These are phyloP conservation scores for Hemibagrus guttatus DNA, from an alignment of 2,797 vertebrate genomes.

Conservation along the genomic window DNA sequence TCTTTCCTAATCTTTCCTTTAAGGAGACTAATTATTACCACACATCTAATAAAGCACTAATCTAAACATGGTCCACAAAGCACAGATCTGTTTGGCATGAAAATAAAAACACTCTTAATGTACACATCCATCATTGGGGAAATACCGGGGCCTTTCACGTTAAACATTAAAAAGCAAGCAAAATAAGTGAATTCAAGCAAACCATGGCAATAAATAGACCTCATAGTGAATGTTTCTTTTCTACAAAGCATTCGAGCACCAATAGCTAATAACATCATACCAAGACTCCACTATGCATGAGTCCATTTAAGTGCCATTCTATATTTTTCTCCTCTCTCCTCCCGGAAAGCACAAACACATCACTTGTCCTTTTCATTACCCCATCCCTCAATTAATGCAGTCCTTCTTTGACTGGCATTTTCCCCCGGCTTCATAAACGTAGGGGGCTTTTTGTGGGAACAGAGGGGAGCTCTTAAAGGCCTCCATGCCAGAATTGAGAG, in stretches of 20 bases:
- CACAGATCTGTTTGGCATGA: not conserved
- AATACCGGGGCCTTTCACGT: constrained; percentile 5
- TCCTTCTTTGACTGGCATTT: constrained; percentile 69
- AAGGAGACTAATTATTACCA: not conserved
- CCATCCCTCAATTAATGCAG: constrained; percentile 66
- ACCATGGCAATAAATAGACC: constrained; percentile 33
- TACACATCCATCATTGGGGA: constrained; percentile 16
- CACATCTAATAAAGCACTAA: constrained; percentile 7
- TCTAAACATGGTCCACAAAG: not conserved
- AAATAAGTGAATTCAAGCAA: constrained; percentile 2
- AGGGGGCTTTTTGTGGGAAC: constrained; percentile 69
- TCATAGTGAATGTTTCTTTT: constrained; percentile 42
- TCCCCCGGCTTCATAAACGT: constrained; percentile 58
- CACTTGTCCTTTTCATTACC: constrained; percentile 64
- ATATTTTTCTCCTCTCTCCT: constrained; percentile 56
- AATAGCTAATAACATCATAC: constrained; percentile 33
- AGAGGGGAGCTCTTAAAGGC: constrained; percentile 68
- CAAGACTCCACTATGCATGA: constrained; percentile 30
- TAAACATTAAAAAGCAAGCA: not conserved
- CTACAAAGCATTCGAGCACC: constrained; percentile 23
- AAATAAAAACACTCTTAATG: not conserved
- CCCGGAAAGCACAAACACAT: constrained; percentile 58
- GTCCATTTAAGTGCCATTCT: constrained; percentile 48
- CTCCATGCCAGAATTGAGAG: constrained; percentile 70
- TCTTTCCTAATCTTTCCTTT: not conserved